Base-by-base conservation (phyloP, 2,797 vertebrate species). In the Vultur gryphus region DNA sequence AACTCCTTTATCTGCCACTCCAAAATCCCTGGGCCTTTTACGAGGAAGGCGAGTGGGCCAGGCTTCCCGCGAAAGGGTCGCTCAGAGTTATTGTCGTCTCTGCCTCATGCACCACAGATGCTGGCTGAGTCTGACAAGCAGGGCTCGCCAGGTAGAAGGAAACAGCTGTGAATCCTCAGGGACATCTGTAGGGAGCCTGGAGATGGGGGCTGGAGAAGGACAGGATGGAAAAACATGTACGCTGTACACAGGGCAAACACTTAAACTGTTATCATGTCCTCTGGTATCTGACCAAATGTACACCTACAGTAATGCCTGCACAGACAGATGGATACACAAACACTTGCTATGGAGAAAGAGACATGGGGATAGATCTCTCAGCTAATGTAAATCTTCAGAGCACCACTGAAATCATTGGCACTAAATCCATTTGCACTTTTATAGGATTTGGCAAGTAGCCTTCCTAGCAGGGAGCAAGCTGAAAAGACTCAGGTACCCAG, bases 1-100 rank as follows among this genome's bases (percentile, higher is more conserved):
- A 97, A 96, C 93, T 93, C 93, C 95, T 95, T 78, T 95, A 65
- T 82, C 97, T 97, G 97, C 95, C 89, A 16, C 85, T 95, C 91
- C 80, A 72, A 82, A 96, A 83, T 87, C 95, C 94, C 91, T 59
- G 41, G 52, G 90, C 93, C 82, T 91, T 61, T 93, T 79, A 85
- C 23, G 13, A 84, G 77, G 67, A 91, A 46, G 64, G 69, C 7
- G 11, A 78, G 29, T 1, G 8, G 70, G 25, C 51, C 37, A 55
- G 85, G 79, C 65, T 92, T 64, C 91, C 84, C 8, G 14, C 6
- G 26, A 66, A 94, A 87, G 57, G 37, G 84, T 70, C 2, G 4
- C 57, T 95, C 59, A 1, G 89, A 78, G 84, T 76, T 72, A 8
- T 29, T 62, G 44, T 80, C 49, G 6, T 62, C 54, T n/a, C 67